Conservation (phyloP, 2,113 vertebrate species). For the Pomatostomus ruficeps region DNA sequence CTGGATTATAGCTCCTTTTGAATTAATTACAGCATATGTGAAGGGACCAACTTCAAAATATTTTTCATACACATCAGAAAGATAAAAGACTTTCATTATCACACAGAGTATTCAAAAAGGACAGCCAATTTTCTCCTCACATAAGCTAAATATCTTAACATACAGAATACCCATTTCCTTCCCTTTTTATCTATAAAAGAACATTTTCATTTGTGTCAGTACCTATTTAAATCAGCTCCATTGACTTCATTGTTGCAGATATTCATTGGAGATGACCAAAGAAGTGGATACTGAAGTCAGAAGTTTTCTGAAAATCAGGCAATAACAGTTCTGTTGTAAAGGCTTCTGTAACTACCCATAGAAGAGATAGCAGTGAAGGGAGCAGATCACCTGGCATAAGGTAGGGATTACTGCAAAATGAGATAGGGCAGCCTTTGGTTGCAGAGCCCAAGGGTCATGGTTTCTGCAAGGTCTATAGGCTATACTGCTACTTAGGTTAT, state of each 20-base stretch:
- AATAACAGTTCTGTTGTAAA: neutral
- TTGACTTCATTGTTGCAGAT: neutral
- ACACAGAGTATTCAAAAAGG: neutral
- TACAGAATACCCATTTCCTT: neutral
- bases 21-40: neutral
- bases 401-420: neutral
- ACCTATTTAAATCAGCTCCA: neutral
- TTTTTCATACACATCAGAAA: neutral
- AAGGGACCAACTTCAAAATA: neutral
- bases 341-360: neutral
- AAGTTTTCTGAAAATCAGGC: neutral
- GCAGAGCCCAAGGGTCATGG: neutral
- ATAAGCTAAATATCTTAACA: neutral
- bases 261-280: neutral
- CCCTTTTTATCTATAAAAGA: neutral
- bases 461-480: neutral
- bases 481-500: neutral
- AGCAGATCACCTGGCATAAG: neutral
- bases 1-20: neutral
- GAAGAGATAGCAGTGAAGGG: fast-evolving
- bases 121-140: neutral
- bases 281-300: neutral
- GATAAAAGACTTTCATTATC: neutral
- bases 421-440: neutral
- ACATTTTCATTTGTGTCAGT: neutral